A percentile compares a stretch with the other conserved stretches of the same genome.
These are phyloP conservation scores for Amyelois transitella DNA, from an alignment of 1,140 invertebrate genomes.

Conservation along the genomic window DNA sequence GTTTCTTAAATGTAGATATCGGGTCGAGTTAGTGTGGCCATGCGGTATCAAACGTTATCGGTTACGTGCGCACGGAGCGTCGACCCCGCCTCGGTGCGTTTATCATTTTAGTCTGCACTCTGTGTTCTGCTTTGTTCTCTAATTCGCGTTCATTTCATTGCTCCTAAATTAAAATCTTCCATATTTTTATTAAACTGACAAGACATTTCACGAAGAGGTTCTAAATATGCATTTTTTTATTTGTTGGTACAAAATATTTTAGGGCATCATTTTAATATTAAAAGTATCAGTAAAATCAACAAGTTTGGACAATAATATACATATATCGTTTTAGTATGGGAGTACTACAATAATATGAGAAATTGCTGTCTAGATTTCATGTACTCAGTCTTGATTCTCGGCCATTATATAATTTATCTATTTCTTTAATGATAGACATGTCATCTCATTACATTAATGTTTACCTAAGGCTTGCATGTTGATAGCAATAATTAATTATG, in stretches of 20 bases:
- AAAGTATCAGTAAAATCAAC: too few species aligned
- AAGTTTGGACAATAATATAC: too few species aligned
- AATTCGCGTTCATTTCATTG: neutral
- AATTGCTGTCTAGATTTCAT: too few species aligned
- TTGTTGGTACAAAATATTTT: too few species aligned
- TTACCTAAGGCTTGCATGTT: neutral
- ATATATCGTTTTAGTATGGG: too few species aligned
- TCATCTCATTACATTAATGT: neutral
- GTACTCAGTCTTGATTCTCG: too few species aligned
- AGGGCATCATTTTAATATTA: too few species aligned
- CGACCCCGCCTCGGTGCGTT: constrained; percentile 29
- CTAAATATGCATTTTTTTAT: too few species aligned
- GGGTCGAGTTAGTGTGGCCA: constrained; percentile 27
- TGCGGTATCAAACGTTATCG: constrained; percentile 46
- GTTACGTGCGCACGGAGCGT: constrained; percentile 33
- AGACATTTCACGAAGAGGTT: too few species aligned
- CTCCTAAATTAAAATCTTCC: neutral
- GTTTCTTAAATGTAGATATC: too few species aligned
- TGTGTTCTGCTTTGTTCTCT: constrained; percentile 37
- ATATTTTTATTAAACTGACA: too few species aligned
- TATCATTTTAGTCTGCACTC: constrained; percentile 30
- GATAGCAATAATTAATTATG: neutral
- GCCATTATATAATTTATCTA: neutral
- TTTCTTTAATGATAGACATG: neutral
- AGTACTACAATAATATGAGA: too few species aligned